These are phyloP conservation scores for Antheraea mylitta DNA, from an alignment of 1,140 invertebrate genomes.

Conservation along the genomic window DNA sequence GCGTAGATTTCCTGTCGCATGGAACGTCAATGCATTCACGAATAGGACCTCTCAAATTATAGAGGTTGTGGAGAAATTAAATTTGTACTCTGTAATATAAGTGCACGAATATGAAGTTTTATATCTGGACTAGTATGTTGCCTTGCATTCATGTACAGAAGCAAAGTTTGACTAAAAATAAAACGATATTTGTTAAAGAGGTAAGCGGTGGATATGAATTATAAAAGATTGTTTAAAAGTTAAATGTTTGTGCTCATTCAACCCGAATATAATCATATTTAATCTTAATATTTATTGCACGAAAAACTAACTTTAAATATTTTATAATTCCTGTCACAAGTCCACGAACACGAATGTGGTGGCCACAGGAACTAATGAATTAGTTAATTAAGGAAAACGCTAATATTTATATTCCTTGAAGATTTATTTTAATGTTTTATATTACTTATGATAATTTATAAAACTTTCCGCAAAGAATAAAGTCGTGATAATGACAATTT, in stretches of 20 bases:
- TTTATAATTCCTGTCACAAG: too few relatives aligned
- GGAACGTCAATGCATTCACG: conserved; percentile 1
- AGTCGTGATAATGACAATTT: too few relatives aligned
- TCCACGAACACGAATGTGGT: too few relatives aligned
- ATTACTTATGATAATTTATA: too few relatives aligned
- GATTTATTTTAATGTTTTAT: too few relatives aligned
- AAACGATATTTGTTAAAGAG: conserved; percentile 4
- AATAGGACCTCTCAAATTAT: not conserved
- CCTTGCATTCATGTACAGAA: conserved; percentile 2
- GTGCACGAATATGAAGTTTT: not conserved
- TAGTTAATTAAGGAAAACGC: too few relatives aligned
- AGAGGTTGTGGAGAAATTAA: not conserved
- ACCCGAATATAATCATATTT: not conserved
- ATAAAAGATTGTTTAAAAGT: not conserved
- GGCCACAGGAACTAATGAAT: too few relatives aligned
- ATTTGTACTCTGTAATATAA: not conserved
- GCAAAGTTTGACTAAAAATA: not conserved
- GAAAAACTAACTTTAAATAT: not conserved
- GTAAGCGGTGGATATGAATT: not conserved
- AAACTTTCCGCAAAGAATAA: too few relatives aligned
- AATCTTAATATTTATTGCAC: not conserved
- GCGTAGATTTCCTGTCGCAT: not conserved
- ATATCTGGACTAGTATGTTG: not conserved
- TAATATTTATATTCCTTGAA: too few relatives aligned
- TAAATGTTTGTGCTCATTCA: not conserved